These are phyloP conservation scores for Pseudorhombus dupliciocellatus DNA, from an alignment of 2,113 vertebrate genomes.

Conservation along the genomic window DNA sequence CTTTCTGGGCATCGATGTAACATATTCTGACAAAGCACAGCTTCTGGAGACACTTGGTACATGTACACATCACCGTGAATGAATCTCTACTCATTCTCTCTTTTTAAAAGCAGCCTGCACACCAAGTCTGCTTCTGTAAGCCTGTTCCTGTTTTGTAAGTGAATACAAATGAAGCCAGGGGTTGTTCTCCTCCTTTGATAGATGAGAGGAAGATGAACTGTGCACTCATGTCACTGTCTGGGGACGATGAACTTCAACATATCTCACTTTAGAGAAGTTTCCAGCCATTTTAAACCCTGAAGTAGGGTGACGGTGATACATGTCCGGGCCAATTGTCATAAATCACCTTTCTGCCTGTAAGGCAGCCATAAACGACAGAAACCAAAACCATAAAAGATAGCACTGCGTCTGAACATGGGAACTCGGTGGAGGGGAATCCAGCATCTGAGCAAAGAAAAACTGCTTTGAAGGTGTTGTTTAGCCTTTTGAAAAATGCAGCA, in stretches of 20 bases:
- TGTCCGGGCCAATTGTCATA: constrained; percentile 59
- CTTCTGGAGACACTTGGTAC: constrained; percentile 32
- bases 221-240: constrained; percentile 64
- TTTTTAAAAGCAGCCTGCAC: constrained; percentile 41
- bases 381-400: constrained; percentile 30
- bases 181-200: constrained; percentile 70
- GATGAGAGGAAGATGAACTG: constrained; percentile 71
- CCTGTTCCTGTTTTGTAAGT: constrained; percentile 57
- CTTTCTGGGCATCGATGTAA: constrained; percentile 38
- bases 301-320: constrained; percentile 69
- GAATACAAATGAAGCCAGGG: constrained; percentile 68
- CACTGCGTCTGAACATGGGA: constrained; percentile 7
- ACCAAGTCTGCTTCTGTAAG: constrained; percentile 34
- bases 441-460: constrained; percentile 15
- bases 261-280: constrained; percentile 64
- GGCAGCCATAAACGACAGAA: constrained; percentile 22
- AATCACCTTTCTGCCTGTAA: constrained; percentile 60
- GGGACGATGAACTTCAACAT: constrained; percentile 63
- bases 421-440: constrained; percentile 1
- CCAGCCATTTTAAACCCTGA: constrained; percentile 43
- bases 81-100: constrained; percentile 24
- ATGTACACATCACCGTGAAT: constrained; percentile 37
- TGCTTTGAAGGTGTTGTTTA: constrained; percentile 28
- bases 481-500: constrained; percentile 46
- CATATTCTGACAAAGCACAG: constrained; percentile 45